Evolutionary conservation across 2,888 invertebrate genomes (phyloP), one percentile per base, ranked within the genome.

Genomic region (Perizoma flavofasciatum): DNA sequence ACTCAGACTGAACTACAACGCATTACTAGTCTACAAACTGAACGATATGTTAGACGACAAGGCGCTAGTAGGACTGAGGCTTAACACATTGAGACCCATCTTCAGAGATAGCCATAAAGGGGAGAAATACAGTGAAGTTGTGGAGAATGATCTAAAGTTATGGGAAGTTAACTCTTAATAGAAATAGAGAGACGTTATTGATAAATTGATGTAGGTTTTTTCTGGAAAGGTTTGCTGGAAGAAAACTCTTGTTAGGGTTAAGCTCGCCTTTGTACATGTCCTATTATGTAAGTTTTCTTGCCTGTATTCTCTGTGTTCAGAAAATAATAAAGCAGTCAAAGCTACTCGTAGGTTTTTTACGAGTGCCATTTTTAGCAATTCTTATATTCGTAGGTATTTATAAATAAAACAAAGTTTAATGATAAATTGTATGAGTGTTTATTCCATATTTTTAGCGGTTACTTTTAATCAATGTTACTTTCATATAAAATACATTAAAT

Each of bases 61-160:
- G 70, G 97, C 97, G 0, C 91, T 97, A 46, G 84, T 97, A 39
- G 95, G 96, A 71, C 84, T 97, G 37, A 94, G 95, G 56, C 85
- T 97, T 53, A 95, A 95, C 72, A 95, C 96, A 0, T 81, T 97
- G 11, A 94, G 95, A 61, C 95, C 96, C 0, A 93, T 96, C 3
- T 97, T 97, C 79, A 94, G 94, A 66, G 95, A 97, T 65, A 92
- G 92, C 4, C 82, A 87, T 5, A 96, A 95, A 80, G 93, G 94
- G 49, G 93, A 94, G 55, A 96, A 95, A 94, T 97, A 96, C 81
- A 94, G 95, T 40, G 97, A 97, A 85, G 95, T 97, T n/a, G 93
- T 97, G 53, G 96, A 97, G 80, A 97, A 97, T 84, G 96, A 96
- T 83, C 93, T 97, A 78, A 96, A 96, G 81, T 85, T 97, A 65